Conservation (phyloP, 2,797 vertebrate species). For the Ptychadena robeensis region DNA sequence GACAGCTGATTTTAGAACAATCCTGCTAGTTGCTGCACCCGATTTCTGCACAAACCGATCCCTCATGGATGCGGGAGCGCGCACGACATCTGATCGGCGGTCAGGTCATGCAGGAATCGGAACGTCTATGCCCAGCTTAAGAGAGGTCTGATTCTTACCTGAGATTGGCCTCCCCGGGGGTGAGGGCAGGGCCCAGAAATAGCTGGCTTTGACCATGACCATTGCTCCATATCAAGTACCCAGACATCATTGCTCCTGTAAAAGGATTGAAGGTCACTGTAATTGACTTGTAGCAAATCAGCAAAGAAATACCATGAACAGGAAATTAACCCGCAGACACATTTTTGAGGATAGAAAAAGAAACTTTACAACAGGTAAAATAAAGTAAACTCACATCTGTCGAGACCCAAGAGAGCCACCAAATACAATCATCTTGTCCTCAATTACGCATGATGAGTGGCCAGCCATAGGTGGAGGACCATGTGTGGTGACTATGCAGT, state of each 20-base stretch:
- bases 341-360: too few relatives aligned
- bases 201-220: constrained; percentile 94
- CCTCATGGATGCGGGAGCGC: too few relatives aligned
- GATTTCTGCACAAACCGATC: too few relatives aligned
- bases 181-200: constrained; percentile 88
- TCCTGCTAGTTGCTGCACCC: too few relatives aligned
- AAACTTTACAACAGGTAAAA: too few relatives aligned
- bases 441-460: constrained; percentile 94
- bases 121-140: too few relatives aligned
- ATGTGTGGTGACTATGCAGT: constrained; percentile 96
- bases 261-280: background rate
- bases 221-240: constrained; percentile 96
- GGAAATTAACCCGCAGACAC: too few relatives aligned
- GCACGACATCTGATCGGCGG: too few relatives aligned
- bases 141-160: constrained; percentile 75
- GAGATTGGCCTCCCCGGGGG: constrained; percentile 94
- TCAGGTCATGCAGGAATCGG: too few relatives aligned
- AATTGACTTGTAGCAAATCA: too few relatives aligned
- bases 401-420: constrained; percentile 94
- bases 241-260: constrained; percentile 96
- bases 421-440: constrained; percentile 95
- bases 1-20: too few relatives aligned
- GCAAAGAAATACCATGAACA: too few relatives aligned
- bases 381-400: constrained; percentile 85
- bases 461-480: constrained; percentile 98